These are phyloP conservation scores for Pseudobourletiella spinata DNA, from an alignment of 1,140 invertebrate species.

Conservation along the genomic window DNA sequence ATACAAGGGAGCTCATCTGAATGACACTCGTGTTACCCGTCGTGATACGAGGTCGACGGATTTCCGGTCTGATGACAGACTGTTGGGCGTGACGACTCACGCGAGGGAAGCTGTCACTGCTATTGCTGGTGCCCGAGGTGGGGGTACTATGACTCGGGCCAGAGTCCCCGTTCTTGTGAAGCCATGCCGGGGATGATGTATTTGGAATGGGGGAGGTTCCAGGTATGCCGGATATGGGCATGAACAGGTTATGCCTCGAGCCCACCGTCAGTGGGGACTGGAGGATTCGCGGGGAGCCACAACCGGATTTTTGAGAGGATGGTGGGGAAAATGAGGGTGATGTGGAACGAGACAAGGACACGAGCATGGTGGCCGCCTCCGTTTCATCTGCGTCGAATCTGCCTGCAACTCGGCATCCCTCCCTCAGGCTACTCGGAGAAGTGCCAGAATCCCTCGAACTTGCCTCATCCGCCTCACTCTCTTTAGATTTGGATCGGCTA, in stretches of 20 bases:
- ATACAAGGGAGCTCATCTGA: slow-evolving; percentile 58
- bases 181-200: slow-evolving; percentile 37
- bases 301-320: slow-evolving; percentile 45
- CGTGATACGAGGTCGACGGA: slow-evolving; percentile 38
- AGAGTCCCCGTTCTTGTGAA: slow-evolving; percentile 16
- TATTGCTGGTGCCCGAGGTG: neutral
- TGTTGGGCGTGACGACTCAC: slow-evolving; percentile 13
- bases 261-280: slow-evolving; percentile 55
- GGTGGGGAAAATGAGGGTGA: slow-evolving; percentile 77
- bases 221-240: slow-evolving; percentile 59
- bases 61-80: slow-evolving; percentile 38
- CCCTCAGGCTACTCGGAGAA: slow-evolving; percentile 62
- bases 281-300: slow-evolving; percentile 51
- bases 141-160: slow-evolving; percentile 8
- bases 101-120: neutral
- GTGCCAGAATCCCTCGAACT: slow-evolving; percentile 61
- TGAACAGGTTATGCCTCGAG: slow-evolving; percentile 67
- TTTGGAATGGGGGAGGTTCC: slow-evolving; percentile 39
- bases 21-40: slow-evolving; percentile 63
- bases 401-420: slow-evolving; percentile 57
- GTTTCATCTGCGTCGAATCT: slow-evolving; percentile 86
- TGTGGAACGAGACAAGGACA: slow-evolving; percentile 80
- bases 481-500: slow-evolving; percentile 33
- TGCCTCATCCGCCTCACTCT: slow-evolving; percentile 75
- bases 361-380: slow-evolving; percentile 92